Evolutionary conservation across 2,888 invertebrate species (phyloP).

Genomic region (Subacronicta megacephala): DNA sequence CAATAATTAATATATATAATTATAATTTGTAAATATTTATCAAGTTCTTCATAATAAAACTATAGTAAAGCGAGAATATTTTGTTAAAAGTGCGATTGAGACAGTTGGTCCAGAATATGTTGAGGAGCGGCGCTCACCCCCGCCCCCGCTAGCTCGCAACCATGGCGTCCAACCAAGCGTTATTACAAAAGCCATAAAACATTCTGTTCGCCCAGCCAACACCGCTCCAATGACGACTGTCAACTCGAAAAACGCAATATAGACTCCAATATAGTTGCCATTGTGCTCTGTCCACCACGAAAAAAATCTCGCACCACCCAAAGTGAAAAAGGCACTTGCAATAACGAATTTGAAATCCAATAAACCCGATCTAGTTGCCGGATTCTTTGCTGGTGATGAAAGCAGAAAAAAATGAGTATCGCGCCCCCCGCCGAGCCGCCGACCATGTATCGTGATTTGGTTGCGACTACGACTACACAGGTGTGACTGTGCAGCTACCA

Average conservation of each 20-base stretch:
- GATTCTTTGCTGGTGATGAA: constrained; percentile 57
- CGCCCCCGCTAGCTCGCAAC: not conserved
- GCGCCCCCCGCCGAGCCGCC: constrained; percentile 10
- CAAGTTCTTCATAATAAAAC: no score
- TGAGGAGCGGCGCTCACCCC: not conserved
- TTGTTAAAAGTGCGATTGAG: no score
- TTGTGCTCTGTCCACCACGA: constrained; percentile 66
- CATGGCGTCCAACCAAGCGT: constrained; percentile 49
- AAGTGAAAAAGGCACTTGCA: constrained; percentile 81
- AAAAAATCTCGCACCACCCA: constrained; percentile 73
- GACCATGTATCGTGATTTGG: constrained; percentile 31
- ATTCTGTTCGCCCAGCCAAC: constrained; percentile 58
- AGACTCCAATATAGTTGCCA: constrained; percentile 71
- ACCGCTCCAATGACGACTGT: constrained; percentile 69
- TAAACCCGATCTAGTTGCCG: constrained; percentile 66
- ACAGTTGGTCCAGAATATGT: constrained; percentile 1
- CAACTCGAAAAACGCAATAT: constrained; percentile 77
- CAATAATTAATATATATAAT: no score
- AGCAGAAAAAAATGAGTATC: constrained; percentile 37
- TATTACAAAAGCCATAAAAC: constrained; percentile 78
- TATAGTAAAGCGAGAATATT: no score
- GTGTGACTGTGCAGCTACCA: not conserved
- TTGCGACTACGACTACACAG: constrained; percentile 16
- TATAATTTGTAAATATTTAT: no score
- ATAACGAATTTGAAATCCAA: constrained; percentile 85